A percentile compares a stretch with the other conserved stretches of the same genome.
Evolutionary conservation across 2,113 vertebrate genomes (phyloP).

Genomic region (Brachypodius melanocephalos): DNA sequence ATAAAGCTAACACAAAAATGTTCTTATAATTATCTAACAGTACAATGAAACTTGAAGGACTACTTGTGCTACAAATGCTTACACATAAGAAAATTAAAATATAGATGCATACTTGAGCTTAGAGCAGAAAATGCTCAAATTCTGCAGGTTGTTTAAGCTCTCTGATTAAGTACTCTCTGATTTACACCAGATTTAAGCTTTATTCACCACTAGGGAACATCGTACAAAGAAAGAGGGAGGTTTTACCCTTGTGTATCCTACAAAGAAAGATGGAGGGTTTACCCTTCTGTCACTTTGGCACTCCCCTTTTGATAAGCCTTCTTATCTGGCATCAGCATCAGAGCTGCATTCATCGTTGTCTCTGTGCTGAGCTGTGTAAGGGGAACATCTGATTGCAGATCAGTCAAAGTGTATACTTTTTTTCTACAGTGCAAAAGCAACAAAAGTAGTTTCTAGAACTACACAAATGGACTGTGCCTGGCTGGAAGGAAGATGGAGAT

Average conservation of each 20-base stretch:
- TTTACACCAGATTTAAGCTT: slow-evolving; percentile 3
- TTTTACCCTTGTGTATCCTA: neutral
- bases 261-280: neutral
- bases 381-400: neutral
- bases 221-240: neutral
- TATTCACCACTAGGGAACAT: neutral
- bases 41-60: neutral
- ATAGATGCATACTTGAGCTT: neutral
- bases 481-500: neutral
- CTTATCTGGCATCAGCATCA: neutral
- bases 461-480: neutral
- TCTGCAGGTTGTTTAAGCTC: neutral
- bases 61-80: neutral
- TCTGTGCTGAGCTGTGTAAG: neutral
- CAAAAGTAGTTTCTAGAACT: neutral
- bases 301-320: neutral
- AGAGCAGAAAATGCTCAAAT: neutral
- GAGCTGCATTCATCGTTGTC: neutral
- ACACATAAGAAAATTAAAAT: neutral
- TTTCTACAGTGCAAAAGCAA: neutral
- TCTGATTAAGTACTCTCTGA: neutral
- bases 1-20: neutral
- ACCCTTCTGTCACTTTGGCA: neutral
- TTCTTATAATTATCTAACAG: neutral
- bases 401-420: neutral